These are phyloP conservation scores for Stichopus horrens DNA, from an alignment of 53 echinoderm and acorn worm genomes.

Conservation along the genomic window DNA sequence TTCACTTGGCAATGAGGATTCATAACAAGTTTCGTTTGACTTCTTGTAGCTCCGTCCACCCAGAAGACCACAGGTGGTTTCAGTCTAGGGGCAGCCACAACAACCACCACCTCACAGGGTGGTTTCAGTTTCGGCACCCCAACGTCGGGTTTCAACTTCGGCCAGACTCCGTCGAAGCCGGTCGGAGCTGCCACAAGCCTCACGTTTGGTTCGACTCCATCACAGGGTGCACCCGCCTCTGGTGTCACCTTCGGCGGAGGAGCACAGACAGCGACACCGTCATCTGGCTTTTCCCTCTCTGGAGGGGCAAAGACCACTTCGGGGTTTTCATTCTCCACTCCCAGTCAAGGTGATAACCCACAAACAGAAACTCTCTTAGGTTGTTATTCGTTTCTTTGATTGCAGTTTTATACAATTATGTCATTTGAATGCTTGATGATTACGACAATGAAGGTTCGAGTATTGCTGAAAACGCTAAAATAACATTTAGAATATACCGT, in stretches of 20 bases:
- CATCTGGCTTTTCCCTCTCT: background rate
- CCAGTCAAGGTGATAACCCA: background rate
- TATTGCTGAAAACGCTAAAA: background rate
- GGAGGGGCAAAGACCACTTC: background rate
- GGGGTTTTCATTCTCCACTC: conserved; percentile 12
- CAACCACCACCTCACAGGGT: conserved; percentile 20
- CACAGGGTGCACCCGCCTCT: conserved; percentile 6
- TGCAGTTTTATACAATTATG: background rate
- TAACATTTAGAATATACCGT: too few relatives aligned
- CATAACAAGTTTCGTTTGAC: too few relatives aligned
- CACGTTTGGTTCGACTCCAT: conserved; percentile 25
- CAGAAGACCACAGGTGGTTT: conserved; percentile 27
- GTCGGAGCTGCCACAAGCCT: background rate
- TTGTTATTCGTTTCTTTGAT: background rate
- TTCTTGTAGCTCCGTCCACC: conserved; percentile 1
- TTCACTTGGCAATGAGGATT: too few relatives aligned
- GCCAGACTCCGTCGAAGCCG: conserved; percentile 29
- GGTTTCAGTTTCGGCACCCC: conserved; percentile 16
- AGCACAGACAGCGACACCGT: background rate
- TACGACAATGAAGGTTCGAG: background rate
- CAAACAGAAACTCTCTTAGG: background rate
- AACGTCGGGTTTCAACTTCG: conserved; percentile 57
- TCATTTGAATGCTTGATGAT: background rate
- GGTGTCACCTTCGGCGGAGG: conserved; percentile 46
- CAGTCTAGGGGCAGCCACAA: conserved; percentile 21